Base-by-base conservation (phyloP, 2,797 vertebrate genomes). In the Vireo griseus region DNA sequence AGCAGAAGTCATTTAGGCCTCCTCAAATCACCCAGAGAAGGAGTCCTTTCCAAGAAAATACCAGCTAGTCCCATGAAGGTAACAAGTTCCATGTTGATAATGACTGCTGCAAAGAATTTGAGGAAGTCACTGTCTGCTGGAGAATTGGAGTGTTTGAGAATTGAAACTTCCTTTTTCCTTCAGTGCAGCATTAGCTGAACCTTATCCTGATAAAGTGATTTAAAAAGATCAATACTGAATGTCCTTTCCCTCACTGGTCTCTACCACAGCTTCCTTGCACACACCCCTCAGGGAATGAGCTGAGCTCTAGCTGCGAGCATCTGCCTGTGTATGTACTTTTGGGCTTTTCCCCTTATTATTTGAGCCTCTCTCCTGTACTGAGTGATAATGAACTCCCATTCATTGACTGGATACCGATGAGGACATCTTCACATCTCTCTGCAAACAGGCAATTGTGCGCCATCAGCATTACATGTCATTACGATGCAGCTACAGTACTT, bases 391-490 rank as follows among this genome's bases (percentile, higher is more conserved):
- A 94, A 84, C 82, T 88, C 66, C 42, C n/a, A 62, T 45, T 79
- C 80, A 47, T 24, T 68, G 89, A 82, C 82, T 93, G 77, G 91
- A 62, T 73, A 83, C 86, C 3, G 9, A 74, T 48, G 72, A 94
- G 92, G 85, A 95, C 87, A 86, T 72, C 92, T 90, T 93, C 91
- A 88, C 84, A 80, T 84, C 83, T 85, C 92, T 83, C 52, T 54
- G 68, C 88, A 95, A 93, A 90, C 42, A 87, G 85, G 89, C 69
- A 77, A 40, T 91, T 96, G 94, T 87, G 92, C 39, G 29, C 57
- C 88, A 86, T 96, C 96, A 96, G 96, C 96, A 58, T 62, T 92
- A 74, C 85, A 82, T 91, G 89, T 96, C 95, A 94, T 97, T 97
- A 92, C 47, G 71, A 96, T 96, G 94, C 94, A 82, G 86, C 73